Evolutionary conservation across 23 tunicate species (phyloP), one percentile per base, ranked within the genome.

Genomic region (Trididemnum nubilum): DNA sequence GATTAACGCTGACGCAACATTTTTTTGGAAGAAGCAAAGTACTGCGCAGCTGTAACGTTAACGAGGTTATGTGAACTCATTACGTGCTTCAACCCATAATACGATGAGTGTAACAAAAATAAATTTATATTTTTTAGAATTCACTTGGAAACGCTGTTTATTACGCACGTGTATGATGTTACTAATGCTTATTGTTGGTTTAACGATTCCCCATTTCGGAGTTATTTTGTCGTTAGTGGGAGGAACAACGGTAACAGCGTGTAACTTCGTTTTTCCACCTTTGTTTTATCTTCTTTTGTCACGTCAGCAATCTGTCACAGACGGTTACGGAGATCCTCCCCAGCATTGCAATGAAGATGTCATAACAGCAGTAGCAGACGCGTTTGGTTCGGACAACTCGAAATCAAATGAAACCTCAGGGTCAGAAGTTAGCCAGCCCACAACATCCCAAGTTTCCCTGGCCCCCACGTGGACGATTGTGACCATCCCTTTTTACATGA

Each of bases 211-310:
- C 0, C 92, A 88, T 72, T 93, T 93, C 73, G 88, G 89, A 35
- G 76, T 93, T 9, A 88, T 93, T 30, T 84, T 93, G 3, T 84
- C 98, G 19, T 77, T 93, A 9, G 90, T 93, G 32, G 98, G 98
- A 18, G 93, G 94, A 32, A 81, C 87, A 19, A 80, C 93, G 33
- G 76, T 85, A 24, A 81, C 98, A n/a, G 86, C 88, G 2, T 83
- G 94, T 1, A 87, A 84, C 49, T 93, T 93, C 65, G 58, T 93
- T 64, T 93, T 93, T 72, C 94, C 98, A 36, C 98, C 98, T 31
- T 85, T 93, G 49, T 93, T 93, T 81, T 93, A 88, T 61, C 58
- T 87, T 44, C 70, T 93, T 54, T 74, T 93, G 15, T 64, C 86
- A 0, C 76, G 89, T 23, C 91, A 92, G 34, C 73, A 72, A 36